Evolutionary conservation across 2,797 vertebrate species (phyloP).

Genomic region (Poecilia wingei): DNA sequence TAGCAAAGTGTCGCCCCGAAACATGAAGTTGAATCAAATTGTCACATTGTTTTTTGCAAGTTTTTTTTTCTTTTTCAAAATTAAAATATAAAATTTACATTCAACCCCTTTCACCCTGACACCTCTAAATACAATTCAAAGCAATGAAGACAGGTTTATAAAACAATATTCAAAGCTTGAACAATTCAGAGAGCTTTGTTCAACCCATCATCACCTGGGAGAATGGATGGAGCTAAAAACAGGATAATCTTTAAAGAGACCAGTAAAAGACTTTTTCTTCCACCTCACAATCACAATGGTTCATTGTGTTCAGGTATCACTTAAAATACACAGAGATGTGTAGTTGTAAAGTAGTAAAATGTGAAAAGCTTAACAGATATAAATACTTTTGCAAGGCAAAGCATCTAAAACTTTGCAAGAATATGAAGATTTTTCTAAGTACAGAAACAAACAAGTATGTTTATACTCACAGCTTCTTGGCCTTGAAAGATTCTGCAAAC

Average conservation of each 20-base stretch:
- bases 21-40: background rate
- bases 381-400: background rate
- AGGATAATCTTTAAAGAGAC: background rate
- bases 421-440: background rate
- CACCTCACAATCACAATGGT: background rate
- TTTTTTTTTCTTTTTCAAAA: background rate
- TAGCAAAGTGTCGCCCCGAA: background rate
- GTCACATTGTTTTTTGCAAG: background rate
- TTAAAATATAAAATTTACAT: background rate
- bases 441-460: background rate
- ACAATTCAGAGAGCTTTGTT: background rate
- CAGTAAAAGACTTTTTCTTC: background rate
- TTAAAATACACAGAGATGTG: background rate
- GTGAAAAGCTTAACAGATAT: background rate
- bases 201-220: background rate
- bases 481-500: slow-evolving; percentile 92
- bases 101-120: background rate
- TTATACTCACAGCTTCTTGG: slow-evolving; percentile 92
- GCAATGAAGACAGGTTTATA: background rate
- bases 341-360: background rate
- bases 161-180: background rate
- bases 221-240: background rate
- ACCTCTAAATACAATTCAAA: background rate
- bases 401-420: background rate
- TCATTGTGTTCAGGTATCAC: background rate